A percentile compares a stretch with the other conserved stretches of the same genome.
phyloP scores from a whole-genome alignment of 2,888 invertebrate species.

The Dusona sp. region DNA sequence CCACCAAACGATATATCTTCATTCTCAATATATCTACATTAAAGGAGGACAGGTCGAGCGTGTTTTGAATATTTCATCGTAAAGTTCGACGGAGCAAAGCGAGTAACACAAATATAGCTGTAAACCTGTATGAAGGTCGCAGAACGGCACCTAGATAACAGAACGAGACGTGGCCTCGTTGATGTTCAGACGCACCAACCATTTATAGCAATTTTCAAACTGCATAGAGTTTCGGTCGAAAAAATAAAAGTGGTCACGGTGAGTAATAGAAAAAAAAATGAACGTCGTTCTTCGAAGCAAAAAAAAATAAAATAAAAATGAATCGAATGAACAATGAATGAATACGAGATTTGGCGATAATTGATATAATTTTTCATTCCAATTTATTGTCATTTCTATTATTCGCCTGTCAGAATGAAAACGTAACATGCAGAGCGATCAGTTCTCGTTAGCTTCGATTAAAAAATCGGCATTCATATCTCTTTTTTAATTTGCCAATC shows the following conservation, averaged over 20 bases:
- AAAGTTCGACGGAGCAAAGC: slow-evolving; percentile 58
- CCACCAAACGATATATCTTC: slow-evolving; percentile 21
- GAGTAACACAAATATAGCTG: slow-evolving; percentile 34
- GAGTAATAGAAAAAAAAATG: slow-evolving; percentile 6
- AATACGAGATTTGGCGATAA: slow-evolving; percentile 8
- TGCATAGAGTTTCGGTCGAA: slow-evolving; percentile 30
- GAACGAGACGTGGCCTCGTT: slow-evolving; percentile 8
- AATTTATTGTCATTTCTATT: background rate
- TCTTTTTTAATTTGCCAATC: background rate
- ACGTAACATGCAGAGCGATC: background rate
- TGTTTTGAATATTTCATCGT: slow-evolving; percentile 67
- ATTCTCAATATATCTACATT: slow-evolving; percentile 36
- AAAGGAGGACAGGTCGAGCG: slow-evolving; percentile 43
- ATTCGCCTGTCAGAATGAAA: background rate
- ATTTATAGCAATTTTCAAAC: slow-evolving; percentile 40
- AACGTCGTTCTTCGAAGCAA: background rate
- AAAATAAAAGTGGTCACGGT: slow-evolving; percentile 18
- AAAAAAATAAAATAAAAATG: background rate
- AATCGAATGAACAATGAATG: background rate
- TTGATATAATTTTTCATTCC: background rate
- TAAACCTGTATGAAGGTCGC: background rate
- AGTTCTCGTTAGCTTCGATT: background rate
- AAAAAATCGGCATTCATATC: background rate
- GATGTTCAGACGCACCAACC: slow-evolving; percentile 22
- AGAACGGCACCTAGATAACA: background rate